phyloP scores from a whole-genome alignment of 2,113 vertebrate genomes.

The Micromys minutus region DNA sequence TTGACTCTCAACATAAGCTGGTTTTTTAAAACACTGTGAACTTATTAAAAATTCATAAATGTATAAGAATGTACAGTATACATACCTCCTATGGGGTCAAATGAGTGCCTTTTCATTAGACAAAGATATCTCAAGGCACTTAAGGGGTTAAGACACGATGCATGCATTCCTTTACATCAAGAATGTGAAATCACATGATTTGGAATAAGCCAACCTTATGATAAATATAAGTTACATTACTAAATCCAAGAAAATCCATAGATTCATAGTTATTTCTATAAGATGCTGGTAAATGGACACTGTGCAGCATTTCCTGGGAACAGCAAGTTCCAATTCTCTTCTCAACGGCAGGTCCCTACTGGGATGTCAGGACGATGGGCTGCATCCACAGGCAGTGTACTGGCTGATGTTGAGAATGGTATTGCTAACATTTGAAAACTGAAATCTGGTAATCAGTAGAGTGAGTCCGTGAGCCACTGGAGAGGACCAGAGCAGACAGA shows the following conservation, averaged over 20 bases:
- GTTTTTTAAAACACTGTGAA: constrained; percentile 79
- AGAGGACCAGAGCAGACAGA: constrained; percentile 85
- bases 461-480: constrained; percentile 84
- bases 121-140: constrained; percentile 88
- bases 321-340: constrained; percentile 79
- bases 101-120: constrained; percentile 88
- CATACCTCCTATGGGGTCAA: constrained; percentile 84
- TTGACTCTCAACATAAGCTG: constrained; percentile 81
- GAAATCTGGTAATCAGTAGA: constrained; percentile 83
- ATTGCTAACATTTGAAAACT: constrained; percentile 88
- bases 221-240: constrained; percentile 82
- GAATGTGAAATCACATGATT: constrained; percentile 84
- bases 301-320: constrained; percentile 88
- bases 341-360: constrained; percentile 84
- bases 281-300: constrained; percentile 88
- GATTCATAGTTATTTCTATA: constrained; percentile 79
- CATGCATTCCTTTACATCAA: constrained; percentile 88
- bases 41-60: constrained; percentile 83
- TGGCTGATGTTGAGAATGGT: constrained; percentile 85
- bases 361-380: constrained; percentile 81
- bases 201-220: constrained; percentile 86
- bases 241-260: constrained; percentile 81
- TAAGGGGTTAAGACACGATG: constrained; percentile 89
- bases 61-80: constrained; percentile 82
- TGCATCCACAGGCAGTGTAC: constrained; percentile 88